Evolutionary conservation across 2,888 invertebrate genomes (phyloP).

Genomic region (Abrostola tripartita): DNA sequence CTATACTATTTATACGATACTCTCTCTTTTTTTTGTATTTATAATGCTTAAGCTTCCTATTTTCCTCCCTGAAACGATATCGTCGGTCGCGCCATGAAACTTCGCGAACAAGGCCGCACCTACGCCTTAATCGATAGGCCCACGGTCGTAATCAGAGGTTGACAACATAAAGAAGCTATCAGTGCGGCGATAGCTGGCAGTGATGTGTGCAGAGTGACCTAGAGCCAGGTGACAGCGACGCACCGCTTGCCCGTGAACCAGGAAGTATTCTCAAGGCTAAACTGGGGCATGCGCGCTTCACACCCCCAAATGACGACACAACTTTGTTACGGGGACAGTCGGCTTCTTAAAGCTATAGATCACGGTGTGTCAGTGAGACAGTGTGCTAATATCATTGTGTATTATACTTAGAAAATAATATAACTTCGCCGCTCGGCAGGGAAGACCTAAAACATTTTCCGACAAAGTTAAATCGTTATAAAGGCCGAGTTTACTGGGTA

Average conservation of each 20-base stretch:
- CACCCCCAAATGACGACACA: slow-evolving; percentile 54
- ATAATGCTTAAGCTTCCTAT: no score
- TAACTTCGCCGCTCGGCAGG: not conserved
- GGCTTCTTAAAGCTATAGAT: slow-evolving; percentile 6
- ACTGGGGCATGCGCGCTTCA: slow-evolving; percentile 72
- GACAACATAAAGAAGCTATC: not conserved
- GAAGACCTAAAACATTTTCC: not conserved
- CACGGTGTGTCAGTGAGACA: not conserved
- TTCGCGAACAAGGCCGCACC: not conserved
- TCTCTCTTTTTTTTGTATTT: no score
- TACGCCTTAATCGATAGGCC: not conserved
- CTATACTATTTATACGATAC: no score
- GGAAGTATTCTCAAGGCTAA: slow-evolving; percentile 83
- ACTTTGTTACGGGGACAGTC: slow-evolving; percentile 64
- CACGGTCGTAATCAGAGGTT: not conserved
- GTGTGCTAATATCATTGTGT: not conserved
- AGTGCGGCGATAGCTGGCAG: slow-evolving; percentile 1
- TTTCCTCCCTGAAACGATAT: no score
- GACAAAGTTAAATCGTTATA: not conserved
- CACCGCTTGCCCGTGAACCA: slow-evolving; percentile 80
- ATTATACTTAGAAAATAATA: not conserved
- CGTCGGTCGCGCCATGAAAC: not conserved
- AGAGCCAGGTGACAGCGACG: slow-evolving; percentile 73
- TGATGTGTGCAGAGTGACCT: slow-evolving; percentile 73
- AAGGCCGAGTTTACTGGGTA: not conserved